Evolutionary conservation across 2,113 vertebrate species (phyloP).

Genomic region (Notothenia rossii): DNA sequence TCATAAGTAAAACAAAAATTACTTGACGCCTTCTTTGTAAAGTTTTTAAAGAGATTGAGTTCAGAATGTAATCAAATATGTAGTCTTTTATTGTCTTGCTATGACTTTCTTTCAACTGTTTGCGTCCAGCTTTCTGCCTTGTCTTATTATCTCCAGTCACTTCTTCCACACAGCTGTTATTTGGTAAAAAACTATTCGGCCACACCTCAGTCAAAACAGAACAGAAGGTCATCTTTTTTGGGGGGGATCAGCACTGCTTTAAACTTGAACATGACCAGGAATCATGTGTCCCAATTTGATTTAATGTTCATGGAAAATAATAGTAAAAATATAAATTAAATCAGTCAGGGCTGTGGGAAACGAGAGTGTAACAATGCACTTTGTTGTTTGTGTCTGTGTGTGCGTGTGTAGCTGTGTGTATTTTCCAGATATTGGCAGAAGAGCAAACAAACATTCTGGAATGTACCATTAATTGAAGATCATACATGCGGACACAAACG

Average conservation of each 20-base stretch:
- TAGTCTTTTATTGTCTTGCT: background rate
- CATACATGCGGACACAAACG: slow-evolving; percentile 21
- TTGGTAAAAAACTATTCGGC: slow-evolving; percentile 58
- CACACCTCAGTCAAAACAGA: slow-evolving; percentile 67
- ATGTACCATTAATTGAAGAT: background rate
- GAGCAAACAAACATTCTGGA: slow-evolving; percentile 4
- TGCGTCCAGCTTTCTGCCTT: slow-evolving; percentile 44
- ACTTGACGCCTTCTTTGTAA: background rate
- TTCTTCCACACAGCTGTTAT: slow-evolving; percentile 71
- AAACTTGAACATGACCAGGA: slow-evolving; percentile 32
- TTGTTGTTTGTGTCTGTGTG: slow-evolving; percentile 2
- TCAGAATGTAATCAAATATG: background rate
- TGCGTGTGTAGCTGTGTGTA: background rate
- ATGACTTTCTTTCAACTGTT: slow-evolving; percentile 1
- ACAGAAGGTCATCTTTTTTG: slow-evolving; percentile 48
- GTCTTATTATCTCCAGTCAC: slow-evolving; percentile 48
- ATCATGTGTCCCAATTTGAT: slow-evolving; percentile 24
- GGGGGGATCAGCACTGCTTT: slow-evolving; percentile 38
- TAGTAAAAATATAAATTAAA: slow-evolving; percentile 38
- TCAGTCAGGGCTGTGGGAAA: slow-evolving; percentile 39
- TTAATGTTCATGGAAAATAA: slow-evolving; percentile 53
- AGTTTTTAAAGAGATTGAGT: background rate
- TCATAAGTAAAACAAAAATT: background rate
- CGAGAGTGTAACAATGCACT: slow-evolving; percentile 31
- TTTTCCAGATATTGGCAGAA: background rate